Evolutionary conservation across 2,113 vertebrate species (phyloP).

Genomic region (Calyptomena viridis): DNA sequence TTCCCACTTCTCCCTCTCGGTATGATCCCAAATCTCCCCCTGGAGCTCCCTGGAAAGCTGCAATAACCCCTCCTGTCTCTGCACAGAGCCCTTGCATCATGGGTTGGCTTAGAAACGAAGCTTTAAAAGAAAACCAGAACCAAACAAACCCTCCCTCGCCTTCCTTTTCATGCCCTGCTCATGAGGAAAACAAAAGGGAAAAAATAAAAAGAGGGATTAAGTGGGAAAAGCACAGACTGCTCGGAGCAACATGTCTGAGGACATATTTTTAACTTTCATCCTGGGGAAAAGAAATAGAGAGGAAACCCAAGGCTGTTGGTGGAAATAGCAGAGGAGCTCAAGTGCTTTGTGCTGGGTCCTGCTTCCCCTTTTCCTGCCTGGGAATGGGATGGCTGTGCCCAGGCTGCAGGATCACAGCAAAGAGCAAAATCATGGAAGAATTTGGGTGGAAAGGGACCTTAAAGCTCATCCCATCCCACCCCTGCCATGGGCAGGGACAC

Average conservation of each 20-base stretch:
- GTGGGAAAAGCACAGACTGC: background rate
- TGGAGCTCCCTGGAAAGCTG: too few relatives aligned
- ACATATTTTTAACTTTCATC: background rate
- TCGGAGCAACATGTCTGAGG: background rate
- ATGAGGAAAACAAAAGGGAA: background rate
- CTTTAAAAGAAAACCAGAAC: background rate
- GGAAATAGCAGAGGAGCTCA: background rate
- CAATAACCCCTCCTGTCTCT: too few relatives aligned
- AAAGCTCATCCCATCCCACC: background rate
- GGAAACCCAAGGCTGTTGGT: background rate
- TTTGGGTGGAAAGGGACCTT: background rate
- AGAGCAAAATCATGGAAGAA: background rate
- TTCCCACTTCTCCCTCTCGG: background rate
- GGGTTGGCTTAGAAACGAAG: background rate
- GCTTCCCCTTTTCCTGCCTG: background rate
- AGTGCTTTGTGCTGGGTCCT: background rate
- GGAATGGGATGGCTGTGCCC: background rate
- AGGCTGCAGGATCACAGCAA: background rate
- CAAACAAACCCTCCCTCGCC: background rate
- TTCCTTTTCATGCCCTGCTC: background rate
- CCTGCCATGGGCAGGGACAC: background rate
- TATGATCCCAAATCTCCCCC: background rate
- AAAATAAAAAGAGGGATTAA: background rate
- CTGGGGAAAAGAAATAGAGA: background rate
- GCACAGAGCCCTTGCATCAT: background rate